Percentiles rank a stretch among this genome's conserved stretches.
Evolutionary conservation across 23 tunicate genomes (phyloP).

Genomic region (Trididemnum clinides): DNA sequence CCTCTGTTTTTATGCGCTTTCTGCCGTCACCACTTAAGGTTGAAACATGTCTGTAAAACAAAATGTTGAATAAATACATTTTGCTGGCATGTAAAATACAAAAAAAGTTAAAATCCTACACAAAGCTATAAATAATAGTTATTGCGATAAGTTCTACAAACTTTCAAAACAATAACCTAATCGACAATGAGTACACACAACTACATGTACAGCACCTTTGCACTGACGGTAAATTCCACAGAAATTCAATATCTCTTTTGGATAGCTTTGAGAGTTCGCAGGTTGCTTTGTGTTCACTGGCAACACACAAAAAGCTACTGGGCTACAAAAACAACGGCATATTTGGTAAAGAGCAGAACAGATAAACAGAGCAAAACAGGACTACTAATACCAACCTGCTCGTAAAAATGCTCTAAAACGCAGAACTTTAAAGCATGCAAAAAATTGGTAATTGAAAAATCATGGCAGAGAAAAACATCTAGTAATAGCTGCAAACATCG

Average conservation of each 20-base stretch:
- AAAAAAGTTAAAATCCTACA: no score
- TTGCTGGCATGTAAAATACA: no score
- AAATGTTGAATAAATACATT: background rate
- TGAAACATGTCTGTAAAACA: constrained; percentile 6
- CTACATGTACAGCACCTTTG: constrained; percentile 21
- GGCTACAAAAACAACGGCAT: constrained; percentile 23
- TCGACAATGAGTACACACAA: no score
- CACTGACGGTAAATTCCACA: constrained; percentile 43
- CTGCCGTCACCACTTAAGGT: background rate
- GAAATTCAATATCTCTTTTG: background rate
- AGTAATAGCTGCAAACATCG: constrained; percentile 56
- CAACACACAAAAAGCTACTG: constrained; percentile 46
- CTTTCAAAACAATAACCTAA: no score
- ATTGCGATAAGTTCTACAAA: no score
- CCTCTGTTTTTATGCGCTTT: background rate
- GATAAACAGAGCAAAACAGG: background rate
- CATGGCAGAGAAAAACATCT: constrained; percentile 81
- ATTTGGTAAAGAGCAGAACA: background rate
- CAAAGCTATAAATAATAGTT: no score
- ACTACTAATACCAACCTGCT: no score
- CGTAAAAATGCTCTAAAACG: constrained; percentile 68
- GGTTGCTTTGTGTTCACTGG: background rate
- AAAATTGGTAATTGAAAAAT: constrained; percentile 75
- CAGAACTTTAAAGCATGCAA: constrained; percentile 71
- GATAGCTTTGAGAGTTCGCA: constrained; percentile 8